phyloP scores from a whole-genome alignment of 35 echinoderm and acorn worm species.

The Heliocidaris tuberculata region DNA sequence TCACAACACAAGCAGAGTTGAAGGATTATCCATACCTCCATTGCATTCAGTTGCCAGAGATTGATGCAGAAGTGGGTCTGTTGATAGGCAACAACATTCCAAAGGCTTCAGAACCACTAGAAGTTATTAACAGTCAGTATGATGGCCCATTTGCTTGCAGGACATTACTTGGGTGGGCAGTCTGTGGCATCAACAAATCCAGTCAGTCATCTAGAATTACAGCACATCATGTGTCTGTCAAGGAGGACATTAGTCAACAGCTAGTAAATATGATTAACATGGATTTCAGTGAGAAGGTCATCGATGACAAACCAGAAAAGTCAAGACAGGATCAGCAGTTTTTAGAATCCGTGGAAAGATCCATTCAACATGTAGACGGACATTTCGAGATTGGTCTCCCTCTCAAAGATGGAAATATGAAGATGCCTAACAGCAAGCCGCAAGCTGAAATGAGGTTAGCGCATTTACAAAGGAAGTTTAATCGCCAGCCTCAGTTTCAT shows the following conservation, averaged over 20 bases:
- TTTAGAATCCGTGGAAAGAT: background rate
- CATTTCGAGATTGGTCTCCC: no score
- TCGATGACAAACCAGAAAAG: background rate
- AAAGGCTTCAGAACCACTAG: constrained; percentile 59
- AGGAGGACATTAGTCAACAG: background rate
- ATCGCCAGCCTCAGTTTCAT: background rate
- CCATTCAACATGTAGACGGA: no score
- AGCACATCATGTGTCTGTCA: constrained; percentile 18
- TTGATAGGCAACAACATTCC: constrained; percentile 68
- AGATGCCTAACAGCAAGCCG: background rate
- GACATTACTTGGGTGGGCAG: constrained; percentile 56
- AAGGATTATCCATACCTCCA: constrained; percentile 47
- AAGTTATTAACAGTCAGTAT: constrained; percentile 54
- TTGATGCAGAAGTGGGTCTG: constrained; percentile 63
- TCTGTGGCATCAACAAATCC: constrained; percentile 31
- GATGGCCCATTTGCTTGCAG: constrained; percentile 51
- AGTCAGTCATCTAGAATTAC: background rate
- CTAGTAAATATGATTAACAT: constrained; percentile 22
- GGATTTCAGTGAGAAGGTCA: background rate
- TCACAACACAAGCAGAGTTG: constrained; percentile 46
- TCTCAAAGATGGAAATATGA: no score
- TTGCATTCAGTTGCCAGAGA: constrained; percentile 40
- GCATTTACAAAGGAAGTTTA: background rate
- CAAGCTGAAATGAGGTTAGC: background rate
- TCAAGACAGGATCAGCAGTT: background rate